Percentiles rank a stretch among this genome's conserved stretches.
These are phyloP conservation scores for Orestias chungarensis DNA, from an alignment of 2,797 vertebrate genomes.

Conservation along the genomic window DNA sequence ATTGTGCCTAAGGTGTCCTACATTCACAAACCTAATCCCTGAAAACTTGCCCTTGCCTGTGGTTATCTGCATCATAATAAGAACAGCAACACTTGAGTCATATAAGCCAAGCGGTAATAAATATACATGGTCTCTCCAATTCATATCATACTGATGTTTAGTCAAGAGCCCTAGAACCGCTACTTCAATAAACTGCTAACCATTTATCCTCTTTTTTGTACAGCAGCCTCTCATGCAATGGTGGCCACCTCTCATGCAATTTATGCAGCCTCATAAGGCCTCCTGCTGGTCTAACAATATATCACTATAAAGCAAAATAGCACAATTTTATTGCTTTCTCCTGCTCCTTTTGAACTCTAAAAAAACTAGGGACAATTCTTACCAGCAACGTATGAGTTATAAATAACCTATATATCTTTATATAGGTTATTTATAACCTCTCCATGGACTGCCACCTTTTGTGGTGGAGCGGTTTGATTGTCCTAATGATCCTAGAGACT, in stretches of 20 bases:
- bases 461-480: too few relatives aligned
- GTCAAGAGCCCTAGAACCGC: background rate
- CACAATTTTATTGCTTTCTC: background rate
- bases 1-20: background rate
- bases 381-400: too few relatives aligned
- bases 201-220: background rate
- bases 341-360: background rate
- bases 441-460: too few relatives aligned
- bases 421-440: too few relatives aligned
- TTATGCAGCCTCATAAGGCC: background rate
- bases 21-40: constrained; percentile 1
- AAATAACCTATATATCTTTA: too few relatives aligned
- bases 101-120: constrained; percentile 41
- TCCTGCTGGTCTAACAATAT: background rate
- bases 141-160: background rate
- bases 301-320: too few relatives aligned
- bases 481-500: too few relatives aligned
- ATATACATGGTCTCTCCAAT: background rate
- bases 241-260: background rate
- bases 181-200: background rate
- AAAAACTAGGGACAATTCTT: too few relatives aligned
- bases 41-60: constrained; percentile 49
- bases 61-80: constrained; percentile 53
- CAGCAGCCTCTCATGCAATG: background rate
- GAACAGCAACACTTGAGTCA: constrained; percentile 33